Percentiles rank a stretch among this genome's conserved stretches.
These are phyloP conservation scores for Rhogogaster chlorosoma DNA, from an alignment of 2,888 invertebrate species.

Conservation along the genomic window DNA sequence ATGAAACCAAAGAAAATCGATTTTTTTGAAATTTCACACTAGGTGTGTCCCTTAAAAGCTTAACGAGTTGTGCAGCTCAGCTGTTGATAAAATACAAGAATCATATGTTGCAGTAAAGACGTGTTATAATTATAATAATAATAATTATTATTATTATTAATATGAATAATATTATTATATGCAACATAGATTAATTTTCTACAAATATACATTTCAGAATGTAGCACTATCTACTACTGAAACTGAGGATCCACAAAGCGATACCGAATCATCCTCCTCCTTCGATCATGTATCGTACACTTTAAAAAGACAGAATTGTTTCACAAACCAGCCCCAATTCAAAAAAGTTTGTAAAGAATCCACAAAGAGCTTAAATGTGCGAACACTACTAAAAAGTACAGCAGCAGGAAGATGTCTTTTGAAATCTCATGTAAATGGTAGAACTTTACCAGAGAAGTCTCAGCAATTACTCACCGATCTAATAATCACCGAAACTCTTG, in stretches of 20 bases:
- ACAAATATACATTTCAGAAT: background rate
- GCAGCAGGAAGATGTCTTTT: constrained; percentile 13
- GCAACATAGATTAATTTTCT: background rate
- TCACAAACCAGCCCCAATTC: background rate
- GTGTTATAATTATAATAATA: no score
- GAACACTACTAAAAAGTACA: background rate
- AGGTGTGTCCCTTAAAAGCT: no score
- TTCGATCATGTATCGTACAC: background rate
- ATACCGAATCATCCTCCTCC: constrained; percentile 5
- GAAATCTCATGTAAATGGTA: background rate
- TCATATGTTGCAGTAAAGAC: no score
- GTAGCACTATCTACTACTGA: background rate
- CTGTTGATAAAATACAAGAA: no score
- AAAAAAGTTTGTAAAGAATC: background rate
- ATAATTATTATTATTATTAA: no score
- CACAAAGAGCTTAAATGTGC: background rate
- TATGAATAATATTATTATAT: background rate
- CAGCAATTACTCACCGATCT: background rate
- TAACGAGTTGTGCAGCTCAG: no score
- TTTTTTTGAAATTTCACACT: no score
- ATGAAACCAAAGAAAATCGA: no score
- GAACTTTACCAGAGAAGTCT: background rate
- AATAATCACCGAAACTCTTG: background rate
- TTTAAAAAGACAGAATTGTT: background rate
- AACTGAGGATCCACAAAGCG: background rate